phyloP scores from a whole-genome alignment of 2,113 vertebrate species.

The Saguinus imperator region DNA sequence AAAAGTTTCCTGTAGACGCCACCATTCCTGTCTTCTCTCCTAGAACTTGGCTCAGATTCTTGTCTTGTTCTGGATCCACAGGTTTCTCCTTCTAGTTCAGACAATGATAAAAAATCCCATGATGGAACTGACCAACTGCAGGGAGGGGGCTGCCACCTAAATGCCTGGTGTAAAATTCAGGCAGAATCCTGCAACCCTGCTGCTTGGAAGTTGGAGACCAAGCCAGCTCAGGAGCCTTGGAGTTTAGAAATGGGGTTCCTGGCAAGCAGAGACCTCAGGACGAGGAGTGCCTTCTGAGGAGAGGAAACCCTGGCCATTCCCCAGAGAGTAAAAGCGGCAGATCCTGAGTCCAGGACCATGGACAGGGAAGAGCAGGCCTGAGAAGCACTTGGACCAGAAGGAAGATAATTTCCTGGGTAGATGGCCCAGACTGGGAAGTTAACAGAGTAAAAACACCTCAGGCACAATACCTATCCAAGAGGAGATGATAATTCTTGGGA shows the following conservation, averaged over 20 bases:
- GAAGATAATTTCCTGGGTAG: not conserved
- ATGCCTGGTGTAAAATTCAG: not conserved
- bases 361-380: not conserved
- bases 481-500: not conserved
- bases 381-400: not conserved
- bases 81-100: not conserved
- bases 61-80: not conserved
- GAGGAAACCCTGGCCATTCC: not conserved
- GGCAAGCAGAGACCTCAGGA: not conserved
- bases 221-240: not conserved
- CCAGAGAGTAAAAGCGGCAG: not conserved
- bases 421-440: not conserved
- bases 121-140: not conserved
- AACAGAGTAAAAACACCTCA: not conserved
- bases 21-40: not conserved
- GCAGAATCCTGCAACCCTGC: not conserved
- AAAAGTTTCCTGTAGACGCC: not conserved
- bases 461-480: not conserved
- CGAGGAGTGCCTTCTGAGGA: not conserved
- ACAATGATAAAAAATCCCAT: not conserved
- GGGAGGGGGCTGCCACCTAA: not conserved
- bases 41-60: not conserved
- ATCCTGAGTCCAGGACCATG: not conserved
- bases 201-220: not conserved
- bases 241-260: not conserved